phyloP scores from a whole-genome alignment of 2,797 vertebrate genomes.

The Cyclura pinguis region DNA sequence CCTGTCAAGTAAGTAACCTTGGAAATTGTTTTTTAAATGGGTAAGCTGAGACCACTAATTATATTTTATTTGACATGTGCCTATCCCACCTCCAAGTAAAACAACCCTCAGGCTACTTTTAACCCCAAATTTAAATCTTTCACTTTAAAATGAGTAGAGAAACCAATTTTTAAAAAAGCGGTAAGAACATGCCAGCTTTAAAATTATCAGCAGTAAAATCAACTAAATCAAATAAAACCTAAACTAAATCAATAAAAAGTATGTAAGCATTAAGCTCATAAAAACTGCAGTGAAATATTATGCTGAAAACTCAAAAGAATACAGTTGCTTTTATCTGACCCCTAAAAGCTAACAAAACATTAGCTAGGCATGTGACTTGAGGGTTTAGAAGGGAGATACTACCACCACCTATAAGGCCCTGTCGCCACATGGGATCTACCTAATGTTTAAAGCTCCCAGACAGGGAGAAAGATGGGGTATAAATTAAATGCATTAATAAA shows the following conservation, averaged over 20 bases:
- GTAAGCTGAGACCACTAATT: not conserved
- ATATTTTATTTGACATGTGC: not conserved
- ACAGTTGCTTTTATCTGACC: not conserved
- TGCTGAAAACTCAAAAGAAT: not conserved
- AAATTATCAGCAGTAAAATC: not conserved
- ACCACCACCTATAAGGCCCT: too few species aligned
- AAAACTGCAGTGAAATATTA: not conserved
- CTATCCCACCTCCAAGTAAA: not conserved
- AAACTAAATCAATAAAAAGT: too few species aligned
- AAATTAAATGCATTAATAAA: too few species aligned
- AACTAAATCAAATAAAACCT: too few species aligned
- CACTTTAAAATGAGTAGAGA: not conserved
- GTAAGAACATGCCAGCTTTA: not conserved
- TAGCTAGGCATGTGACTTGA: not conserved
- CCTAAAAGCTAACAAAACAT: not conserved
- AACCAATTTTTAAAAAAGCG: not conserved
- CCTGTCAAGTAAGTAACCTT: not conserved
- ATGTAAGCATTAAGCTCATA: not conserved
- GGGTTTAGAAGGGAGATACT: not conserved
- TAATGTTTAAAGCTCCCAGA: too few species aligned
- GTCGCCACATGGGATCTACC: too few species aligned
- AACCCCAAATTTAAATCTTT: not conserved
- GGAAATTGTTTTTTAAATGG: not conserved
- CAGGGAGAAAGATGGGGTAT: too few species aligned
- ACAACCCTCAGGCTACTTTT: not conserved